These are phyloP conservation scores for Danionella cerebrum DNA, from an alignment of 2,113 vertebrate genomes.

Conservation along the genomic window DNA sequence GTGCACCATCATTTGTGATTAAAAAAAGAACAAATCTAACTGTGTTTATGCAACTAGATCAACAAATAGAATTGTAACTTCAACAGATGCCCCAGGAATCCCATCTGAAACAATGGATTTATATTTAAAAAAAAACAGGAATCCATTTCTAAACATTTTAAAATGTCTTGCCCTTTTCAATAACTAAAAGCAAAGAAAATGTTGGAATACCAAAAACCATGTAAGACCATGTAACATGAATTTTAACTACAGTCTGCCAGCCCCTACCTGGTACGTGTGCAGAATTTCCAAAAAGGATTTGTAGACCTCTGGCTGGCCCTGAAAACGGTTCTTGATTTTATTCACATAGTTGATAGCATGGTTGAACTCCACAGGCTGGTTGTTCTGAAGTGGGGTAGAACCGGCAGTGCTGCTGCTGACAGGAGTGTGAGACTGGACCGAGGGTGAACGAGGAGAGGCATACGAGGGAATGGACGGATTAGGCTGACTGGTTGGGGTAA, in stretches of 20 bases:
- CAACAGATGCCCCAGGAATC: too few species aligned
- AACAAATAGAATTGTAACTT: too few species aligned
- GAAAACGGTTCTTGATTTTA: constrained; percentile 99
- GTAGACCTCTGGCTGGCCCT: constrained; percentile 97
- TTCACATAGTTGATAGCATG: constrained; percentile 99
- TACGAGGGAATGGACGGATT: constrained; percentile 88
- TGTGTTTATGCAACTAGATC: too few species aligned
- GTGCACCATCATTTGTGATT: too few species aligned
- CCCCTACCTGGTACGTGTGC: constrained; percentile 88
- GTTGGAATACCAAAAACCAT: too few species aligned
- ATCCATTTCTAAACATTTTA: too few species aligned
- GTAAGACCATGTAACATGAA: background rate
- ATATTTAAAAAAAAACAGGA: too few species aligned
- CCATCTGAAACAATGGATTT: too few species aligned
- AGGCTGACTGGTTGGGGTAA: constrained; percentile 86
- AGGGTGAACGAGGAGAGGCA: constrained; percentile 87
- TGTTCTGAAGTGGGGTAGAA: constrained; percentile 89
- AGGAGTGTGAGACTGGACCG: constrained; percentile 86
- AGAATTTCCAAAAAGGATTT: constrained; percentile 98
- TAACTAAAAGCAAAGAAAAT: too few species aligned
- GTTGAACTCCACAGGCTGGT: constrained; percentile 98
- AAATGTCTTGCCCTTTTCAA: too few species aligned
- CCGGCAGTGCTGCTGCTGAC: constrained; percentile 84
- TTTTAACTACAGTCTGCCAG: background rate
- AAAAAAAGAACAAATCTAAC: too few species aligned